Conservation (phyloP, 1,140 invertebrate species). For the Paracyclopina nana region DNA sequence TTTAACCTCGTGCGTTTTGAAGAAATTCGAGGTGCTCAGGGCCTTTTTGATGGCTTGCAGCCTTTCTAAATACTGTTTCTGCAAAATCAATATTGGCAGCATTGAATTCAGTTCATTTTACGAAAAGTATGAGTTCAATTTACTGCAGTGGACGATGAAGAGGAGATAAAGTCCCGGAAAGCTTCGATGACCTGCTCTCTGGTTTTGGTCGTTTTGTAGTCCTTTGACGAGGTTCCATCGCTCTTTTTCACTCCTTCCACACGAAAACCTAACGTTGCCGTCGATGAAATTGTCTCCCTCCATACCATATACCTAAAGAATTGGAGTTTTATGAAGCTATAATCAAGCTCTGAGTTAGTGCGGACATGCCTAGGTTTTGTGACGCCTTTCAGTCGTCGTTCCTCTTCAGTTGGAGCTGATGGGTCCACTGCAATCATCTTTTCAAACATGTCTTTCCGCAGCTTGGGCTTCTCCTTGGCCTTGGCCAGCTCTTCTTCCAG, state of each 20-base stretch:
- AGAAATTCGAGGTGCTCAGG: slow-evolving; percentile 64
- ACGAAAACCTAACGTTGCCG: slow-evolving; percentile 77
- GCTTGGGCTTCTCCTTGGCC: slow-evolving; percentile 78
- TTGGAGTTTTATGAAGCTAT: slow-evolving; percentile 2
- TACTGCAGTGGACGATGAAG: slow-evolving; percentile 53
- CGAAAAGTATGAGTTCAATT: slow-evolving; percentile 25
- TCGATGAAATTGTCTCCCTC: slow-evolving; percentile 91
- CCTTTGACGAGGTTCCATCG: slow-evolving; percentile 70
- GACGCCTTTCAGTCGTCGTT: slow-evolving; percentile 64
- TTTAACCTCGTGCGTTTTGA: slow-evolving; percentile 60
- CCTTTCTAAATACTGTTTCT: slow-evolving; percentile 62
- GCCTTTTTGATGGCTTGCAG: slow-evolving; percentile 59
- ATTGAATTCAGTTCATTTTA: slow-evolving; percentile 16
- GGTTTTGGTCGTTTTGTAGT: slow-evolving; percentile 86
- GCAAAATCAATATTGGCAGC: no score
- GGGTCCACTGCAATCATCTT: slow-evolving; percentile 93
- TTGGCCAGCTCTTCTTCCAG: slow-evolving; percentile 81
- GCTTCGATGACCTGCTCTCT: slow-evolving; percentile 55
- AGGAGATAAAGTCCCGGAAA: slow-evolving; percentile 57
- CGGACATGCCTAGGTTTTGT: slow-evolving; percentile 53
- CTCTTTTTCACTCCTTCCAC: slow-evolving; percentile 83
- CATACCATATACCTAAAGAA: slow-evolving; percentile 67
- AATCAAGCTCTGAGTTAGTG: background rate
- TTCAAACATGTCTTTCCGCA: slow-evolving; percentile 90
- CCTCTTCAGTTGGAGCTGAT: slow-evolving; percentile 68